Evolutionary conservation across 2,113 vertebrate species (phyloP).

Genomic region (Brachypodius melanocephalos): DNA sequence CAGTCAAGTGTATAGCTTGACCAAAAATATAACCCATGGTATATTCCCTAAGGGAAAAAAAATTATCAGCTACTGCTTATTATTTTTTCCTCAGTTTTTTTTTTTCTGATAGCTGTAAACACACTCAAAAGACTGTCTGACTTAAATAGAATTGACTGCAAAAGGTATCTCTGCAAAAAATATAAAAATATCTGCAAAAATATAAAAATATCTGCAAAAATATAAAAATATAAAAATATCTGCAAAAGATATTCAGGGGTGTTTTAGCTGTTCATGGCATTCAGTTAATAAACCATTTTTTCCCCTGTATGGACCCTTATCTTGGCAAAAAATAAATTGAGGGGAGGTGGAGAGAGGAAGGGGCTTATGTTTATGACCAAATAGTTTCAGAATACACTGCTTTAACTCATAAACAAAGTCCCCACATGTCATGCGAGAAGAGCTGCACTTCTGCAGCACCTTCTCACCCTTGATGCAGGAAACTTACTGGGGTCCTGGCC

Average conservation of each 20-base stretch:
- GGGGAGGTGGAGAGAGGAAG: no score
- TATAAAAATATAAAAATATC: neutral
- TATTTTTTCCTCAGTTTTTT: neutral
- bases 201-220: no score
- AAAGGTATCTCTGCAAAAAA: neutral
- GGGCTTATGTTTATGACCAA: neutral
- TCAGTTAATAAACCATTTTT: neutral
- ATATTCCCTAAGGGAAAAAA: neutral
- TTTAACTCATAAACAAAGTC: neutral
- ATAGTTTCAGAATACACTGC: neutral
- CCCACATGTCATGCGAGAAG: fast-evolving
- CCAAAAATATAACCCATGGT: neutral
- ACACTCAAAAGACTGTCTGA: neutral
- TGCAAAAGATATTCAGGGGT: neutral
- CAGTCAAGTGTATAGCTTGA: neutral
- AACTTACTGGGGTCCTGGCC: neutral
- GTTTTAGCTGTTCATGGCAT: neutral
- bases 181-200: neutral
- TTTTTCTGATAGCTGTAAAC: neutral
- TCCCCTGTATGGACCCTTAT: neutral
- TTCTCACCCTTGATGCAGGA: neutral
- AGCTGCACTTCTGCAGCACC: neutral
- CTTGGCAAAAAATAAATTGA: neutral
- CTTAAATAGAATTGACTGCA: neutral
- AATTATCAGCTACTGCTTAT: neutral